phyloP scores from a whole-genome alignment of 1,140 invertebrate genomes.

The Bombyx mandarina region DNA sequence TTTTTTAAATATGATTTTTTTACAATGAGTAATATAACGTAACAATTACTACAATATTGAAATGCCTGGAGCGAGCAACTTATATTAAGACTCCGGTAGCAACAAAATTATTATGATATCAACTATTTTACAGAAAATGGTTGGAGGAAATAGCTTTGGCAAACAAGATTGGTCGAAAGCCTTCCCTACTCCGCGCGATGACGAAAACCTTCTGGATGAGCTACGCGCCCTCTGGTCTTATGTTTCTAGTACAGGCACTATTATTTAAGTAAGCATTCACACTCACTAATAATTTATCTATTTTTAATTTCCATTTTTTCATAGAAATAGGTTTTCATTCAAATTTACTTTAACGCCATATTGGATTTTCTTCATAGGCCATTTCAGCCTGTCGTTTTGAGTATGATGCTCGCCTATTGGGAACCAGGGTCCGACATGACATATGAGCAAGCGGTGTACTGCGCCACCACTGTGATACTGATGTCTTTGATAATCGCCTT shows the following conservation, averaged over 20 bases:
- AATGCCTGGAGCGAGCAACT: too few species aligned
- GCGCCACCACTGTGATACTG: constrained; percentile 50
- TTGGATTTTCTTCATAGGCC: constrained; percentile 40
- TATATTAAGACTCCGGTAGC: too few species aligned
- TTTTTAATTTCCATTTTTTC: neutral
- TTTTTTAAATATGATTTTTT: too few species aligned
- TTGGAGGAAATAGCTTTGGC: constrained; percentile 60
- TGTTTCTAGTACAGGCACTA: constrained; percentile 61
- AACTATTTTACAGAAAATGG: constrained; percentile 56
- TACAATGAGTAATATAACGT: too few species aligned
- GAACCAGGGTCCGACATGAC: constrained; percentile 52
- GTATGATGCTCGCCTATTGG: constrained; percentile 61
- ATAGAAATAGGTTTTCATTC: too few species aligned
- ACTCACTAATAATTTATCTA: neutral
- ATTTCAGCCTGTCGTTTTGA: constrained; percentile 60
- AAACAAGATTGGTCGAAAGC: constrained; percentile 52
- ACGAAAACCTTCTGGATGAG: constrained; percentile 64
- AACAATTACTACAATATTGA: too few species aligned
- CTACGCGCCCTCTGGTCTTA: constrained; percentile 60
- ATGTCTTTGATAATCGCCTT: constrained; percentile 57
- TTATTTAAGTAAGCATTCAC: constrained; percentile 44
- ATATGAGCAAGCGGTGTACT: constrained; percentile 58
- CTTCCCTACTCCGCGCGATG: constrained; percentile 60
- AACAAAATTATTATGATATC: neutral
- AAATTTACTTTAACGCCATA: neutral